Evolutionary conservation across 2,797 vertebrate genomes (phyloP).

Genomic region (Netta rufina): DNA sequence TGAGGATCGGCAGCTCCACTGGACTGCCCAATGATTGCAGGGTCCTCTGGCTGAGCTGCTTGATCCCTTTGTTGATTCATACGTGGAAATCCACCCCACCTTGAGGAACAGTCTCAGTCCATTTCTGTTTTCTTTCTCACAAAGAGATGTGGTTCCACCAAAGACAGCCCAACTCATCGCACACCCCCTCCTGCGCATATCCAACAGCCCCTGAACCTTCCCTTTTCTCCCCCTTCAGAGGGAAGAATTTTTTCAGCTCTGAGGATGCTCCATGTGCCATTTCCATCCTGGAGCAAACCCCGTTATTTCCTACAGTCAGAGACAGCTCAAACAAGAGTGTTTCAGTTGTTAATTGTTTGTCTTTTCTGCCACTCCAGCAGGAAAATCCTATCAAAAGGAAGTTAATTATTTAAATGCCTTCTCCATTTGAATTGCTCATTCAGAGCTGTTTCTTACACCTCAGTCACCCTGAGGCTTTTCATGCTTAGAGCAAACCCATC

Average conservation of each 20-base stretch:
- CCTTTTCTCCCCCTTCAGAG: not conserved
- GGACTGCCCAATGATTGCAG: not conserved
- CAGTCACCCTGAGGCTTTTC: conserved; percentile 11
- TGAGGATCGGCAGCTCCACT: not conserved
- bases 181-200: accelerated
- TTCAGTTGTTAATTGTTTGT: conserved; percentile 35
- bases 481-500: conserved; percentile 1
- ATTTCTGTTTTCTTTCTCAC: too few species aligned
- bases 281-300: not conserved
- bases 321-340: not conserved
- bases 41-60: not conserved
- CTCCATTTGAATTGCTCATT: conserved; percentile 22
- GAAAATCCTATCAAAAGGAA: conserved; percentile 33
- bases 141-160: not conserved
- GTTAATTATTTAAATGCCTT: conserved; percentile 57
- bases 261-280: not conserved
- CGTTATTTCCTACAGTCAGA: not conserved
- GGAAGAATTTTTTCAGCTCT: not conserved
- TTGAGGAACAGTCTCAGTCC: too few species aligned
- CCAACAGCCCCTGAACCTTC: not conserved
- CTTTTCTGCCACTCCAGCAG: conserved; percentile 7
- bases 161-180: not conserved
- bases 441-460: conserved; percentile 26
- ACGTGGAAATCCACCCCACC: not conserved
- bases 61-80: too few species aligned